phyloP scores from a whole-genome alignment of 2,888 invertebrate genomes.

The Netelia fuscicornis region DNA sequence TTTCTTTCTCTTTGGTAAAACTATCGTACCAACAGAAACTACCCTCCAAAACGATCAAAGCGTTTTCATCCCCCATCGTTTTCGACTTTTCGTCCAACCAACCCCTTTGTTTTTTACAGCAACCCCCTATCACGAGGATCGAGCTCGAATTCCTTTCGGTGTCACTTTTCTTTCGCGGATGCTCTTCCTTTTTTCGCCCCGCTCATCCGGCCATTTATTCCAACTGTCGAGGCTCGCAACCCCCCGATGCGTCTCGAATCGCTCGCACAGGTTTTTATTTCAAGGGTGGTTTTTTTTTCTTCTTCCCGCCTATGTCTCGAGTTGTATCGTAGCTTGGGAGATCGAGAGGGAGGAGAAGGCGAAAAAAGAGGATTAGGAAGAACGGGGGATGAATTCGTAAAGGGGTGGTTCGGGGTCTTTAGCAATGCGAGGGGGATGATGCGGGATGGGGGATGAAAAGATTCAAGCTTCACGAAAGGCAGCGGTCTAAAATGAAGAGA shows the following conservation, averaged over 20 bases:
- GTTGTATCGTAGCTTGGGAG: conserved; percentile 6
- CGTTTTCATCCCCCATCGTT: not conserved
- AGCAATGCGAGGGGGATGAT: not conserved
- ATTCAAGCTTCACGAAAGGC: conserved; percentile 2
- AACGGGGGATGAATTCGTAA: conserved; percentile 19
- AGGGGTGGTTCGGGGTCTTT: conserved; percentile 31
- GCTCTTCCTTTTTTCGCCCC: conserved; percentile 16
- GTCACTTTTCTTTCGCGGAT: conserved; percentile 14
- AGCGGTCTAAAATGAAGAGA: conserved; percentile 23
- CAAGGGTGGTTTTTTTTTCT: conserved; percentile 32
- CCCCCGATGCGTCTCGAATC: conserved; percentile 54
- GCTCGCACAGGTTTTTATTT: conserved; percentile 55
- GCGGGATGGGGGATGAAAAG: conserved; percentile 52
- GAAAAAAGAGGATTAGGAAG: conserved; percentile 44
- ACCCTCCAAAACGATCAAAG: no score
- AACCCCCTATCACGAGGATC: not conserved
- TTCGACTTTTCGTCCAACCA: conserved; percentile 16
- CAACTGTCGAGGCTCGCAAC: conserved; percentile 67
- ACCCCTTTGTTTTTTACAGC: conserved; percentile 8
- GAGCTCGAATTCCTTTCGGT: conserved; percentile 24
- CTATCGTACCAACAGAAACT: conserved; percentile 13
- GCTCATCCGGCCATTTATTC: conserved; percentile 48
- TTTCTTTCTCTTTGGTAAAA: conserved; percentile 24
- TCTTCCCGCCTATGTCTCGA: not conserved
- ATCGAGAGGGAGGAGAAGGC: conserved; percentile 8